These are phyloP conservation scores for Lycia hirtaria DNA, from an alignment of 2,888 invertebrate genomes.

Conservation along the genomic window DNA sequence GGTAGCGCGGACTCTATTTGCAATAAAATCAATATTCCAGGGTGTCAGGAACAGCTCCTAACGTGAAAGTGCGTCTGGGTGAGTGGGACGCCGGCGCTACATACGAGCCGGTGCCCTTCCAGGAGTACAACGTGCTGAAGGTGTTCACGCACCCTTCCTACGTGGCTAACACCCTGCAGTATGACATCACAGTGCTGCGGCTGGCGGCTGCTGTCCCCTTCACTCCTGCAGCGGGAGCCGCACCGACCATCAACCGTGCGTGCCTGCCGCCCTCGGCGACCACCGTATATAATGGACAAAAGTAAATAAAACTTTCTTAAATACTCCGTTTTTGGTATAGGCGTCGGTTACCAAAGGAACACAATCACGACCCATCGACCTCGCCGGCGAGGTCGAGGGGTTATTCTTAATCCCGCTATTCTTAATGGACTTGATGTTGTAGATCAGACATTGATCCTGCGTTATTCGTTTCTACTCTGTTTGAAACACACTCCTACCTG, in stretches of 20 bases:
- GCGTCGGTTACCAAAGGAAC: no score
- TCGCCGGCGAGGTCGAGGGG: no score
- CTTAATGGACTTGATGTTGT: no score
- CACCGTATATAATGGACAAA: conserved; percentile 77
- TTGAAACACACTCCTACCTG: no score
- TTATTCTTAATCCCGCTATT: no score
- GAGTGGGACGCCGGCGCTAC: conserved; percentile 90
- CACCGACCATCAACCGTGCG: conserved; percentile 85
- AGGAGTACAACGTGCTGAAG: conserved; percentile 85
- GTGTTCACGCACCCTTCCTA: conserved; percentile 88
- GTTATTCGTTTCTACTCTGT: no score
- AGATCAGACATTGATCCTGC: no score
- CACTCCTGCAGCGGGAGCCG: conserved; percentile 71
- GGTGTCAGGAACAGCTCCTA: conserved; percentile 76
- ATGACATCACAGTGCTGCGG: conserved; percentile 92
- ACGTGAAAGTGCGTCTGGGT: conserved; percentile 89
- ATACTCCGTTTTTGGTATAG: no score
- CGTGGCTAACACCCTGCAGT: conserved; percentile 89
- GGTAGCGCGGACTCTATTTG: no score
- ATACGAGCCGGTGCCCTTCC: conserved; percentile 87
- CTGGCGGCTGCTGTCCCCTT: conserved; percentile 86
- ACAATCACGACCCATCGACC: no score
- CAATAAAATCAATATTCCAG: conserved; percentile 44
- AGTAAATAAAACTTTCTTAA: conserved; percentile 65
- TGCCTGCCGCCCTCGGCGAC: conserved; percentile 83